These are phyloP conservation scores for Enteromius radiatus DNA, from an alignment of 2,797 vertebrate genomes.

Conservation along the genomic window DNA sequence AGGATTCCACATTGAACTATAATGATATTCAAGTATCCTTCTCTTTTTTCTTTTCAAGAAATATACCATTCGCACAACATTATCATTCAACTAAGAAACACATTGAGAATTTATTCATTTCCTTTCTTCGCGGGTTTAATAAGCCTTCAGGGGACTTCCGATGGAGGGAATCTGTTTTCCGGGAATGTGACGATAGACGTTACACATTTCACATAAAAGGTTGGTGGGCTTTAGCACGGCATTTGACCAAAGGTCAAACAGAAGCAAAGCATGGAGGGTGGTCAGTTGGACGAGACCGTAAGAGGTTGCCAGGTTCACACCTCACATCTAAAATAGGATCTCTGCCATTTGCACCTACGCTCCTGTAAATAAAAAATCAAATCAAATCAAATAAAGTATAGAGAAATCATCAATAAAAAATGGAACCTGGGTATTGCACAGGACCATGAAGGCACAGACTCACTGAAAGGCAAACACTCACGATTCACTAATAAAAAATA, in stretches of 20 bases:
- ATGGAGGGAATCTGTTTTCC: slow-evolving; percentile 49
- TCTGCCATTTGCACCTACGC: slow-evolving; percentile 44
- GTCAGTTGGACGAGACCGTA: slow-evolving; percentile 74
- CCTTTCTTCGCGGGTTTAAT: slow-evolving; percentile 82
- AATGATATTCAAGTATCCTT: slow-evolving; percentile 72
- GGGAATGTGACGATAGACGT: slow-evolving; percentile 64
- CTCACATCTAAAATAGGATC: slow-evolving; percentile 56
- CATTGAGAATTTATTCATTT: slow-evolving; percentile 82
- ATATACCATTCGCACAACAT: slow-evolving; percentile 82
- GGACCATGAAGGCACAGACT: slow-evolving; percentile 61
- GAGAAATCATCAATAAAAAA: slow-evolving; percentile 71
- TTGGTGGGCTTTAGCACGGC: slow-evolving; percentile 77
- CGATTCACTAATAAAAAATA: not conserved
- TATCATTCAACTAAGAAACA: slow-evolving; percentile 80
- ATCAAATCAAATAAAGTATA: slow-evolving; percentile 70
- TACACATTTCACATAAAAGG: slow-evolving; percentile 81
- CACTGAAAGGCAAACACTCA: slow-evolving; percentile 11
- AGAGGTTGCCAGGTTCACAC: slow-evolving; percentile 34
- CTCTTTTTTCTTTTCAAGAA: slow-evolving; percentile 67
- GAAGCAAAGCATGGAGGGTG: slow-evolving; percentile 75
- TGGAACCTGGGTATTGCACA: slow-evolving; percentile 58
- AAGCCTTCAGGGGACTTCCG: slow-evolving; percentile 82
- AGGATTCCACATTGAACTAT: slow-evolving; percentile 71
- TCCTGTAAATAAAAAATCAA: slow-evolving; percentile 62
- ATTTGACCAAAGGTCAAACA: slow-evolving; percentile 78